Evolutionary conservation across 2,888 invertebrate genomes (phyloP).

Genomic region (Octonoba sinensis): DNA sequence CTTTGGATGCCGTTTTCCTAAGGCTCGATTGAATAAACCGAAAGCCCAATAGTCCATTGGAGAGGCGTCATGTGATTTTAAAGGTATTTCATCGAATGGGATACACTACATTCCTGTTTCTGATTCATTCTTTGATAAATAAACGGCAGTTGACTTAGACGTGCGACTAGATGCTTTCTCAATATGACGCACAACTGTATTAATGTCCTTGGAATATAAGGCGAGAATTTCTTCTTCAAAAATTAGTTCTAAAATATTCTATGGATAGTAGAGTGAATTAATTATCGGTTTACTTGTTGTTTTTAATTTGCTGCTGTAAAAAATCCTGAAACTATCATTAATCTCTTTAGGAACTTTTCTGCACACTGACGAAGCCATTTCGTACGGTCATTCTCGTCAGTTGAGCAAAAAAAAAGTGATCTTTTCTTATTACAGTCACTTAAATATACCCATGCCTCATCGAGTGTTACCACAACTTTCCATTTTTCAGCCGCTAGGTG

Average conservation of each 20-base stretch:
- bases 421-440: no score
- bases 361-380: no score
- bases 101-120: background rate
- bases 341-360: slow-evolving; percentile 4
- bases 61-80: background rate
- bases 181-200: slow-evolving; percentile 7
- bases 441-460: no score
- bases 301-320: background rate
- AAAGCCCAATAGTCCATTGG: background rate
- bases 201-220: slow-evolving; percentile 1
- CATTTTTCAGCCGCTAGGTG: slow-evolving; percentile 1
- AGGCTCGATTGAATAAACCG: no score
- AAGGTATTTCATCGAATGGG: background rate
- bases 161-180: slow-evolving; percentile 11
- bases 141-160: slow-evolving; percentile 13
- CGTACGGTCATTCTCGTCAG: no score
- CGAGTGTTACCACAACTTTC: no score
- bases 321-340: background rate
- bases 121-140: slow-evolving; percentile 6
- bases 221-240: slow-evolving; percentile 9
- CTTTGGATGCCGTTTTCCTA: no score
- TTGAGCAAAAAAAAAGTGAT: no score
- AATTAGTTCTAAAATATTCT: slow-evolving; percentile 5
- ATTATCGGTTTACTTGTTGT: slow-evolving; percentile 4
- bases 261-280: slow-evolving; percentile 10